Evolutionary conservation across 2,797 vertebrate genomes (phyloP), one percentile per base, ranked within the genome.

Genomic region (Lepilemur ruficaudatus): DNA sequence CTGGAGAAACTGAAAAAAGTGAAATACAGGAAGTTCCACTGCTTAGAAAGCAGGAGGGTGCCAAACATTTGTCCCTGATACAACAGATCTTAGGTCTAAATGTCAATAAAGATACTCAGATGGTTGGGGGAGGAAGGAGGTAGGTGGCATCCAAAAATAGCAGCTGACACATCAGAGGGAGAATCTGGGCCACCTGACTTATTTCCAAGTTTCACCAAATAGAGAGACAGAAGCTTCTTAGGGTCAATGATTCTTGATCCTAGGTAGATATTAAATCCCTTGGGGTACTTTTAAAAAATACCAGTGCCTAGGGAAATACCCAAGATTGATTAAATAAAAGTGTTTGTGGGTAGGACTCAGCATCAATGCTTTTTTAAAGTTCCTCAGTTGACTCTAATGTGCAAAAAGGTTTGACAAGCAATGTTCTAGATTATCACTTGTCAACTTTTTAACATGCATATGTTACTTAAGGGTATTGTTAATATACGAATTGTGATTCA

Each of bases 11-110:
- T 28, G 38, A 83, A 30, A 55, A 70, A 84, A 80, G 23, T 46
- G 57, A 50, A 89, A 80, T 81, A 20, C 63, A 82, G 50, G 61
- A 88, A 91, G 76, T 57, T 95, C 43, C 81, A 38, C 38, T 72
- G 4, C 38, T 78, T 84, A 61, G 57, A 79, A 43, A 88, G 22
- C 48, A 90, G n/a, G 18, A 70, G 52, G n/a, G n/a, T 59, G 46
- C 2, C 52, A 86, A 80, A 86, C 20, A n/a, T 76, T 78, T 79
- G 59, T 72, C 48, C 69, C 89, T 70, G 17, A 46, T 87, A 85
- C 90, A 87, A 76, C 14, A 73, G n/a, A 59, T 78, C 46, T 92
- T 87, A 67, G 30, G 35, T 83, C 61, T 93, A 86, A 96, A 67
- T 79, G 63, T 69, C 32, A 92, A 69, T 9, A 76, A 75, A 89